Base-by-base conservation (phyloP, 1,140 invertebrate genomes). In the Cydia fagiglandana region DNA sequence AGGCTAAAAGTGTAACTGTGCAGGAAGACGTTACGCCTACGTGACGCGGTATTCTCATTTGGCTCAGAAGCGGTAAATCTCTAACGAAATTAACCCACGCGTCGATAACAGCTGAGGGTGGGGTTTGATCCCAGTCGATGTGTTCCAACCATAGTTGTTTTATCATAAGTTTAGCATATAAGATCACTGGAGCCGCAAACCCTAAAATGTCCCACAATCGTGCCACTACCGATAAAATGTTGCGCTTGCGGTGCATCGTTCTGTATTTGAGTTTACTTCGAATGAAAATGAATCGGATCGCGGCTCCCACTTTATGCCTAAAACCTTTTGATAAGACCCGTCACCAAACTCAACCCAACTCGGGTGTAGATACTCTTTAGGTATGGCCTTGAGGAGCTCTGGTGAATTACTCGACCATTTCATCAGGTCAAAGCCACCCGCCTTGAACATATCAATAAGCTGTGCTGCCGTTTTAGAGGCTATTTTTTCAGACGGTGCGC, bases 91-190 rank as follows among this genome's bases (percentile, higher is more conserved):
- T 24, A 47, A 61, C 61, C 78, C 80, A 83, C 24, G 75, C 7
- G 9, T 53, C 28, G 15, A 76, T 34, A 6, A 82, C 78, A 56
- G 56, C 0, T 3, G 47, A 28, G 4, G 77, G 81, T 5, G 77
- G 77, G 15, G 30, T 41, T 17, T 78, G 77, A 76, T 92, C 87
- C 87, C 89, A 92, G 7, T 75, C 81, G 1, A 84, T 9, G 5
- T 86, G 80, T 1, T 77, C 7, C 15, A 50, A 24, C 85, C 86
- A 88, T 17, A 88, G 73, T 24, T 83, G 64, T 76, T 90, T 83
- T 9, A 91, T 76, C 28, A 87, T 74, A 5, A 88, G 77, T 79
- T 89, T 90, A 2, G 78, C 78, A 13, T 34, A 73, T n/a, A 90
- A 76, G 0, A 79, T 79, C 7, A 79, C 73, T 7, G 83, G 84